Evolutionary conservation across 2,113 vertebrate species (phyloP), one percentile per base, ranked within the genome.

Genomic region (Brachypteracias leptosomus): DNA sequence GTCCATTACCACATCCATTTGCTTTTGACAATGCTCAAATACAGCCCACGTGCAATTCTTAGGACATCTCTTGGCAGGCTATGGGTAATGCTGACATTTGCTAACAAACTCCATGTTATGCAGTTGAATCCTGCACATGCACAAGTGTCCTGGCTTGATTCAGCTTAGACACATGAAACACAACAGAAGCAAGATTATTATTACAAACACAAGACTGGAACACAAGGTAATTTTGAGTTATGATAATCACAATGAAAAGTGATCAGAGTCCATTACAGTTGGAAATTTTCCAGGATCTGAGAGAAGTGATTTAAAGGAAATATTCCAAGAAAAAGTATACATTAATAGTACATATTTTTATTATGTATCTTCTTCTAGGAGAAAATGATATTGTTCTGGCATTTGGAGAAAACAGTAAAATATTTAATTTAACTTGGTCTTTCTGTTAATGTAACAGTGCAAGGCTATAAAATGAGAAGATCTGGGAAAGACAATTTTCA

Each of bases 21-120:
- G 3, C 8, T 74, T 81, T 36, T 46, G 31, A 12, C 4, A 2
- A 25, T n/a, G 8, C 11, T 58, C 2, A 1, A 14, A 46, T 15
- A 33, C 2, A 51, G 46, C 3, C 18, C 16, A 16, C 0, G 1
- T 13, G 4, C 24, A 33, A 3, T 26, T 77, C 25, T 63, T 40
- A 70, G 13, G 47, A 59, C 10, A 1, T n/a, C 7, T 46, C 19
- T 29, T 42, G 13, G 13, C 6, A 68, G 11, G 3, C 4, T 61
- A 9, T 9, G 16, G 15, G 11, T 57, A 59, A 76, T 44, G 65
- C 1, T 38, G 20, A 21, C 12, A 13, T 29, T 72, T 59, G 5
- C 11, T 61, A 35, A 57, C 11, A 65, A 73, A 55, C 5, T 46
- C n/a, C 1, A 1, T 22, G 10, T 38, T 51, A 51, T 51, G 46